These are phyloP conservation scores for Mythimna albipuncta DNA, from an alignment of 2,888 invertebrate genomes.

Conservation along the genomic window DNA sequence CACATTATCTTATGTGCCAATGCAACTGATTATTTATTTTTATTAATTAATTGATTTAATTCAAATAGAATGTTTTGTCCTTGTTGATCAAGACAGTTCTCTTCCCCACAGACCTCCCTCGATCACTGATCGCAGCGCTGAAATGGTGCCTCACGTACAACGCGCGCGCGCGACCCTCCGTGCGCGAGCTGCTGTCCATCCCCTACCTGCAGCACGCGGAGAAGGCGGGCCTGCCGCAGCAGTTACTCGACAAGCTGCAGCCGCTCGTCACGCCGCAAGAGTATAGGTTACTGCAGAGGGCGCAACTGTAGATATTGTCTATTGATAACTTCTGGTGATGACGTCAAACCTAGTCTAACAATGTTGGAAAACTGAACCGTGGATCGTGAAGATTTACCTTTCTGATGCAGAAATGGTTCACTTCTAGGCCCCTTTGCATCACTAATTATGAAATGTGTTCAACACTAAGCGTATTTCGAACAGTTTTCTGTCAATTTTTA, in stretches of 20 bases:
- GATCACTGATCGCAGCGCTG: constrained; percentile 91
- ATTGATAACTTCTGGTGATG: neutral
- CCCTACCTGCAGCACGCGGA: constrained; percentile 78
- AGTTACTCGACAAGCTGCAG: constrained; percentile 75
- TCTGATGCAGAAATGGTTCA: neutral
- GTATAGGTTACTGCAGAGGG: constrained; percentile 75
- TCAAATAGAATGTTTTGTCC: too few species aligned
- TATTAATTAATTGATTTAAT: too few species aligned
- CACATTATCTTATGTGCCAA: neutral
- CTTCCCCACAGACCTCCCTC: constrained; percentile 86
- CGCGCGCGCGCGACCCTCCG: constrained; percentile 93
- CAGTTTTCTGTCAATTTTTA: neutral
- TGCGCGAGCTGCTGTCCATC: constrained; percentile 92
- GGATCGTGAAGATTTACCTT: neutral
- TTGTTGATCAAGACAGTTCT: too few species aligned
- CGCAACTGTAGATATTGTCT: constrained; percentile 64
- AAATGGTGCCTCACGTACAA: constrained; percentile 94
- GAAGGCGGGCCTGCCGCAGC: constrained; percentile 66
- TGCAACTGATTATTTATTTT: neutral
- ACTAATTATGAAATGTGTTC: neutral
- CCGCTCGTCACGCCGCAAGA: constrained; percentile 76
- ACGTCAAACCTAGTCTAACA: constrained; percentile 2
- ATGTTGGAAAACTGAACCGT: constrained; percentile 3
- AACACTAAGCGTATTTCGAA: neutral
- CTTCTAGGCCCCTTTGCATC: neutral